Conservation (phyloP, 2,888 invertebrate genomes). For the Hartigia nigra region DNA sequence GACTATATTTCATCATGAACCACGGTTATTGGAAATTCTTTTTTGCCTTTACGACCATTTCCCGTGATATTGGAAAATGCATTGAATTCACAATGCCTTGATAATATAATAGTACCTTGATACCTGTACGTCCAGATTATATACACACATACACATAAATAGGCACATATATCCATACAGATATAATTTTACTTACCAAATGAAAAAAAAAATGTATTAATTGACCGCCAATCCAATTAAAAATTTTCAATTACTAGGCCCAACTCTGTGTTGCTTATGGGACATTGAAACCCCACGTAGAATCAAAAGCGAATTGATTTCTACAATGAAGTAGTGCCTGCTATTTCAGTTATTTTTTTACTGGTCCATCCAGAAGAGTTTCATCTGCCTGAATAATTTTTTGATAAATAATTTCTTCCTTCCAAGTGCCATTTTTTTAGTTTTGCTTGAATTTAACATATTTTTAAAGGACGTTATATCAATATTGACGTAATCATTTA, state of each 20-base stretch:
- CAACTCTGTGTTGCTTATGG: not conserved
- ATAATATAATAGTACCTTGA: not conserved
- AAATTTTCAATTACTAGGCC: not conserved
- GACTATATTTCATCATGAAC: constrained; percentile 29
- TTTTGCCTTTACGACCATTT: constrained; percentile 22
- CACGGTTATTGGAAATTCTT: constrained; percentile 43
- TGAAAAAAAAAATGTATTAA: not conserved
- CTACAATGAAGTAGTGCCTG: not conserved
- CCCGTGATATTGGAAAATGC: constrained; percentile 23
- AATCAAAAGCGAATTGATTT: not conserved
- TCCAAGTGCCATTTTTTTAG: not conserved
- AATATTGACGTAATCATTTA: not conserved
- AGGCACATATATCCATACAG: no score
- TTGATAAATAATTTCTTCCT: not conserved
- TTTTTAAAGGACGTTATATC: not conserved
- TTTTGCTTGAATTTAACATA: not conserved
- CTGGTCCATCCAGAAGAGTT: not conserved
- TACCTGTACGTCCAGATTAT: not conserved
- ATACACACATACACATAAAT: not conserved
- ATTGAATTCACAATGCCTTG: constrained; percentile 2
- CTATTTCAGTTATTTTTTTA: not conserved
- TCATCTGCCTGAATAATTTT: no score
- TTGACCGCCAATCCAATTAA: not conserved
- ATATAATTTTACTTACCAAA: not conserved
- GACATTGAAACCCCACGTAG: not conserved